Conservation (phyloP, 2,797 vertebrate species). For the Anabas testudineus region DNA sequence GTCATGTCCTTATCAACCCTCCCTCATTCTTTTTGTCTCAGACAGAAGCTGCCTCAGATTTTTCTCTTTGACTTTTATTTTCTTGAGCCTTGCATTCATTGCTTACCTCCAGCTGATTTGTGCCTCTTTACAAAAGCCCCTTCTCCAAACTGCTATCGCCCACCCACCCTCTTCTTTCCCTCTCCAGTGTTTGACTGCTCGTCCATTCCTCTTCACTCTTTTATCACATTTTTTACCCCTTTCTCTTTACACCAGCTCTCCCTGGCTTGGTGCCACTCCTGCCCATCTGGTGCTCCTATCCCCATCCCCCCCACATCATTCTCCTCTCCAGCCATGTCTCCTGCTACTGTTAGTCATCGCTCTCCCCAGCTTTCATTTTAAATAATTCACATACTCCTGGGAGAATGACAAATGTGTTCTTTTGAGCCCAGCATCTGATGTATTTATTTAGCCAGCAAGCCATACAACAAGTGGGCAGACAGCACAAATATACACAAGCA, state of each 20-base stretch:
- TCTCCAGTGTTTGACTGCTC: slow-evolving; percentile 16
- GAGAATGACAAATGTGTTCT: slow-evolving; percentile 67
- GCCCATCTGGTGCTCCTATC: slow-evolving; percentile 67
- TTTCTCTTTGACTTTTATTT: slow-evolving; percentile 25
- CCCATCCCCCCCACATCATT: slow-evolving; percentile 37
- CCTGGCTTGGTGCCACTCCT: slow-evolving; percentile 48
- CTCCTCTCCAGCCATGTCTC: slow-evolving; percentile 43
- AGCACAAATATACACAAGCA: slow-evolving; percentile 27
- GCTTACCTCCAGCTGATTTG: slow-evolving; percentile 21
- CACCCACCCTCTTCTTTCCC: not conserved
- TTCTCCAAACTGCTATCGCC: slow-evolving; percentile 20
- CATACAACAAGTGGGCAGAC: slow-evolving; percentile 36
- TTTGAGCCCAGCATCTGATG: slow-evolving; percentile 59
- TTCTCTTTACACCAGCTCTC: slow-evolving; percentile 47
- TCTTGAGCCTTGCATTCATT: not conserved
- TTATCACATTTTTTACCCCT: slow-evolving; percentile 24
- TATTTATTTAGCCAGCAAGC: slow-evolving; percentile 65
- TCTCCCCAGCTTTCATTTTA: slow-evolving; percentile 61
- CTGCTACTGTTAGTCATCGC: slow-evolving; percentile 55
- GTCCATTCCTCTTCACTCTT: slow-evolving; percentile 26
- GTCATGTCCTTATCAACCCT: slow-evolving; percentile 40
- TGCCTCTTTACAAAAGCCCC: slow-evolving; percentile 13
- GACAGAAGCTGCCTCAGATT: slow-evolving; percentile 21
- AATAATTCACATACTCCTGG: slow-evolving; percentile 70
- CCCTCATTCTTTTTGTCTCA: slow-evolving; percentile 9